A percentile compares a stretch with the other conserved stretches of the same genome.
phyloP scores from a whole-genome alignment of 2,113 vertebrate genomes.

The Caracal caracal region DNA sequence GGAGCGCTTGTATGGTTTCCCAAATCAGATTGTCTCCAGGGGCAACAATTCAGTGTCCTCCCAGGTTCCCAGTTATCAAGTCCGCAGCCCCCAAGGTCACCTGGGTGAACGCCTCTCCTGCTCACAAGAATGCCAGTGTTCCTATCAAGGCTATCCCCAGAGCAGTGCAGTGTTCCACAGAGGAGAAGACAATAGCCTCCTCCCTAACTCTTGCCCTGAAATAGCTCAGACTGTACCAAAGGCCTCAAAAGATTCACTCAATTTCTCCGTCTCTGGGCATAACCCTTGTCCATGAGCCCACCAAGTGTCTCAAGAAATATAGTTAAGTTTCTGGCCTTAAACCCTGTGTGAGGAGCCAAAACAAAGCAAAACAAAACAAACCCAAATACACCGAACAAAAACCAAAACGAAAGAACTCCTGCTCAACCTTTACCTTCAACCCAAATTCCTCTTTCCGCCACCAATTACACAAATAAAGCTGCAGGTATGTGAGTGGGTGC shows the following conservation, averaged over 20 bases:
- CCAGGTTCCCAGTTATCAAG: background rate
- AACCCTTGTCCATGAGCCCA: background rate
- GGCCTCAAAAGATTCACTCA: background rate
- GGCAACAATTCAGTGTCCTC: background rate
- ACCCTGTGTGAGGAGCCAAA: background rate
- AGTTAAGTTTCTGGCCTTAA: background rate
- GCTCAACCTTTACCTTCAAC: background rate
- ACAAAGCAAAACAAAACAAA: background rate
- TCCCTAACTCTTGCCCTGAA: background rate
- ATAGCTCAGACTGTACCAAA: background rate
- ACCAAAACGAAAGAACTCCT: background rate
- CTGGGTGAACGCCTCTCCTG: background rate
- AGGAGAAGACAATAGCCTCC: background rate
- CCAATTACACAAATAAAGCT: background rate
- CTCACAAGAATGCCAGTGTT: background rate
- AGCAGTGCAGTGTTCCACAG: background rate
- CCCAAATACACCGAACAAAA: background rate
- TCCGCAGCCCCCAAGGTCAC: background rate
- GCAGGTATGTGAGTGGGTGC: background rate
- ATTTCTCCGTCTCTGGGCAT: background rate
- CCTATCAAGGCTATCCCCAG: background rate
- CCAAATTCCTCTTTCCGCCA: background rate
- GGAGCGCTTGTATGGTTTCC: background rate
- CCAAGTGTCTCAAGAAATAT: background rate
- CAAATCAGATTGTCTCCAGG: background rate